phyloP scores from a whole-genome alignment of 1,140 invertebrate species.

The Hypsibius dujardini region DNA sequence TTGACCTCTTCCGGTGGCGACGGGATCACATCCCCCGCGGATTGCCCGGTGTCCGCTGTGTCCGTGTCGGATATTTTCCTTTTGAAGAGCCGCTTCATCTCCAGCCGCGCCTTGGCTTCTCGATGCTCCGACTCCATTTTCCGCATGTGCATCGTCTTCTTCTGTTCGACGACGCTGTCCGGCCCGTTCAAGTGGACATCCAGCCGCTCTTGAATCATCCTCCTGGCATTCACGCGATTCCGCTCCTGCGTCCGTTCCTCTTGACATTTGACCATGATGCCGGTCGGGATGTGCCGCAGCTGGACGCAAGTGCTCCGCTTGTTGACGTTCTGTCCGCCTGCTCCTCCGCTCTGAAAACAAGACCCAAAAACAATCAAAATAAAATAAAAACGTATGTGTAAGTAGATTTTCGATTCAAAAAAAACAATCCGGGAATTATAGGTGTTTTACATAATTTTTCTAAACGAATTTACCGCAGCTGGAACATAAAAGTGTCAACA shows the following conservation, averaged over 20 bases:
- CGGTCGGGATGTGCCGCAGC: not conserved
- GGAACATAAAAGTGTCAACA: no score
- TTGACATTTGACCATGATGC: constrained; percentile 9
- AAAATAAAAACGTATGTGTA: no score
- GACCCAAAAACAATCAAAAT: no score
- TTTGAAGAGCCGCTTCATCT: not conserved
- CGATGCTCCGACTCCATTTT: not conserved
- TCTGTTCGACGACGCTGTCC: not conserved
- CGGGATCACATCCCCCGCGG: no score
- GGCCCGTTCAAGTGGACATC: not conserved
- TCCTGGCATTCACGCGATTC: not conserved
- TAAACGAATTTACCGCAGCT: no score
- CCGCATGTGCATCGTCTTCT: not conserved
- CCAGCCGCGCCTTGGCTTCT: not conserved
- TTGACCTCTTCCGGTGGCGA: no score
- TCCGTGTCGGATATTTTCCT: not conserved
- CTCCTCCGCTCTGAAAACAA: not conserved
- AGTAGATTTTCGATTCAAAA: no score
- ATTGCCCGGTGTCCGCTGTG: no score
- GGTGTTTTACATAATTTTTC: no score
- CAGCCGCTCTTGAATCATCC: not conserved
- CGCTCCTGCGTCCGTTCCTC: constrained; percentile 7
- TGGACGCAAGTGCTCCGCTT: constrained; percentile 1
- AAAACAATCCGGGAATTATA: no score
- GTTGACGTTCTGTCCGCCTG: constrained; percentile 16